Conservation (phyloP, 2,888 invertebrate genomes). For the Caenorhabditis uteleia region DNA sequence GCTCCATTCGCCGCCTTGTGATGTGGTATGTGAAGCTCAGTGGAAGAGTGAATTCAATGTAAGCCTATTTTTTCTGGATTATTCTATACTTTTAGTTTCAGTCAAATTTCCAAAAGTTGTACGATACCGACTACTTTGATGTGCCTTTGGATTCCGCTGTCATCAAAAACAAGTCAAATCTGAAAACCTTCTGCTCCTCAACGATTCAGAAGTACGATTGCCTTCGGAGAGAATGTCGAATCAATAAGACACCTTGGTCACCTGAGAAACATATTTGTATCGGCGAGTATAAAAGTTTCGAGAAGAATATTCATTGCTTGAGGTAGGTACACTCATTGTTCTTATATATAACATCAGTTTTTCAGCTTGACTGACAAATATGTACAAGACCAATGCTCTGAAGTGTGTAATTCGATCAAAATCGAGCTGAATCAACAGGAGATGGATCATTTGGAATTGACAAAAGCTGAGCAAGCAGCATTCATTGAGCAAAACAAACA, state of each 20-base stretch:
- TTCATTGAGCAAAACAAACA: slow-evolving; percentile 43
- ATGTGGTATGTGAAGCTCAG: slow-evolving; percentile 46
- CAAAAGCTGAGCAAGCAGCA: slow-evolving; percentile 16
- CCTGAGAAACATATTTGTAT: slow-evolving; percentile 46
- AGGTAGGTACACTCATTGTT: slow-evolving; percentile 7
- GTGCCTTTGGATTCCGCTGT: slow-evolving; percentile 38
- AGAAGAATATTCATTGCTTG: slow-evolving; percentile 39
- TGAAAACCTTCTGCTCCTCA: slow-evolving; percentile 41
- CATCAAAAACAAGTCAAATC: slow-evolving; percentile 24
- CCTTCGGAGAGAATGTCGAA: slow-evolving; percentile 33
- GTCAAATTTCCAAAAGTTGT: slow-evolving; percentile 40
- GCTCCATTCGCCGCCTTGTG: slow-evolving; percentile 28
- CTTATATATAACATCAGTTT: too few species aligned
- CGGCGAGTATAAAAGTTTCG: slow-evolving; percentile 31
- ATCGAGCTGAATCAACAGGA: slow-evolving; percentile 18
- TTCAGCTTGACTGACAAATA: slow-evolving; percentile 35
- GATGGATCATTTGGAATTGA: slow-evolving; percentile 24
- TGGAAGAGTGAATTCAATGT: slow-evolving; percentile 53
- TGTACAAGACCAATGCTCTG: slow-evolving; percentile 40
- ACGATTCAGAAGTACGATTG: slow-evolving; percentile 41
- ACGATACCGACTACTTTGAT: slow-evolving; percentile 44
- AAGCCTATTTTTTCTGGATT: too few species aligned
- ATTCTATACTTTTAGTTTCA: too few species aligned
- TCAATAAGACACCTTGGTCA: slow-evolving; percentile 37
- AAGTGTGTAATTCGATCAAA: slow-evolving; percentile 37